phyloP scores from a whole-genome alignment of 2,797 vertebrate genomes.

The Acrocephalus scirpaceus region DNA sequence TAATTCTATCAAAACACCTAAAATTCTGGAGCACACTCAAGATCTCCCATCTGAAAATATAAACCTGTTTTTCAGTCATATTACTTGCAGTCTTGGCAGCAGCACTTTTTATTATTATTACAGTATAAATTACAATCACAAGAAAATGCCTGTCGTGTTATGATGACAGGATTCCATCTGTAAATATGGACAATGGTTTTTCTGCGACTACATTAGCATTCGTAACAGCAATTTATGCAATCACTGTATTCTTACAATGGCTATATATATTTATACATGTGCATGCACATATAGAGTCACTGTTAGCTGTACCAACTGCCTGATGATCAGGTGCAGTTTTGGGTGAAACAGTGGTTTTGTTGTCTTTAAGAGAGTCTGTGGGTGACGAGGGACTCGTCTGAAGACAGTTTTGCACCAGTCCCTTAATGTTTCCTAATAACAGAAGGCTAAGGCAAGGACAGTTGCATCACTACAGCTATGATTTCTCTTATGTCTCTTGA shows the following conservation, averaged over 20 bases:
- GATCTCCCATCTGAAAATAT: neutral
- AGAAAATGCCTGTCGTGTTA: neutral
- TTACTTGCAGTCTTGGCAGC: neutral
- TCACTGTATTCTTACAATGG: neutral
- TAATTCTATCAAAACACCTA: neutral
- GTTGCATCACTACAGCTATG: rapidly evolving
- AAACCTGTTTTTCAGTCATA: neutral
- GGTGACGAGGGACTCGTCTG: neutral
- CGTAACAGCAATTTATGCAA: neutral
- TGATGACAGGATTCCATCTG: neutral
- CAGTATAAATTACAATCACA: neutral
- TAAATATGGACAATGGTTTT: neutral
- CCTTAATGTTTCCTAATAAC: neutral
- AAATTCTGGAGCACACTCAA: neutral
- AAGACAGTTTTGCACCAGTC: neutral
- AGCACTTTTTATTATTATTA: neutral
- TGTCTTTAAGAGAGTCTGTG: neutral
- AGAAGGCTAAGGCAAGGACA: neutral
- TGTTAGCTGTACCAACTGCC: neutral
- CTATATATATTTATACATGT: rapidly evolving
- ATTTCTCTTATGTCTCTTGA: neutral
- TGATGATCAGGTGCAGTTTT: neutral
- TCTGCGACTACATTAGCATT: neutral
- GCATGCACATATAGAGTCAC: rapidly evolving
- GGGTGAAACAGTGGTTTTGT: neutral